Evolutionary conservation across 2,888 invertebrate genomes (phyloP), one percentile per base, ranked within the genome.

Genomic region (Machimus atricapillus): DNA sequence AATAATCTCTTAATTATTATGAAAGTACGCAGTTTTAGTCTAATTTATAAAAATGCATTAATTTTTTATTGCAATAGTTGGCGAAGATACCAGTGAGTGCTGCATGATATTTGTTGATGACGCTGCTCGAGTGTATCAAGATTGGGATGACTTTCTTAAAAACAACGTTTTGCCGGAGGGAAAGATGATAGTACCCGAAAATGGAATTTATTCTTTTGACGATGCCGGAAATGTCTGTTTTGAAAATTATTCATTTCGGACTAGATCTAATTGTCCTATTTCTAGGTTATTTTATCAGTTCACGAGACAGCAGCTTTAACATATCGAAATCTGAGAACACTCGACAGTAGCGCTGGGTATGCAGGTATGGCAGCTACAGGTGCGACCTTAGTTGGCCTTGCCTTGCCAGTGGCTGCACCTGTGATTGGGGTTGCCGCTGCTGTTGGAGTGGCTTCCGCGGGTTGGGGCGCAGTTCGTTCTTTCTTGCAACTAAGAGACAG

Each of bases 91-190:
- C 56, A 86, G 86, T 3, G 31, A 90, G 34, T 91, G 92, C 74
- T 92, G 92, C 86, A 91, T 92, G 90, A 86, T 93, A 88, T 90
- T 90, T 90, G 88, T 92, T 88, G 91, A 93, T 90, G 90, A 92
- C 90, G 89, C 89, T 2, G 91, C 91, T 1, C 91, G 94, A 5
- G 93, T 93, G 1, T 94, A 94, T 89, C 89, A 91, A 87, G 91
- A 91, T 87, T 94, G 94, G 94, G 87, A 89, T 0, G 90, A 91
- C 12, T 94, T 92, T 90, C 88, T 93, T 43, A 86, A 89, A 1
- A 90, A 91, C 14, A 94, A 94, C 90, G 91, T 92, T 86, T 90
- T 93, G 40, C 92, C 93, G 0, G 89, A 91, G 85, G 93, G 93
- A 37, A 89, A 91, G 16, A 92, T 94, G 92, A 90, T 93, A 77